These are phyloP conservation scores for Coptotermes formosanus DNA, from an alignment of 1,140 invertebrate species.

Conservation along the genomic window DNA sequence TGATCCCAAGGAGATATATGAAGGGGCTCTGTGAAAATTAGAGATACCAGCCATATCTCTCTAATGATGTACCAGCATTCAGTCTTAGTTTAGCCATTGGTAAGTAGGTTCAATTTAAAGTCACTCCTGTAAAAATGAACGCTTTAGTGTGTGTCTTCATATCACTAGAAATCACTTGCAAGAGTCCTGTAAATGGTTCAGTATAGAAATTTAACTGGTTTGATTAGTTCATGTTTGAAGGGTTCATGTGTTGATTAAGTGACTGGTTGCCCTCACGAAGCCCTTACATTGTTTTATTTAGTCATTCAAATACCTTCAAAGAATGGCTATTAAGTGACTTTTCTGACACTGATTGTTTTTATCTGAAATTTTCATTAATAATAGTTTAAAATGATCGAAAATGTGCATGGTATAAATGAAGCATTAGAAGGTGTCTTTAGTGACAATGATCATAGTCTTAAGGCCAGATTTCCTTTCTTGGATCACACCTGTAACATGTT, in stretches of 20 bases:
- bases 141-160: not conserved
- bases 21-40: not conserved
- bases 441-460: no score
- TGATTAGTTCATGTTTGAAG: not conserved
- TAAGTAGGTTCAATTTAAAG: conserved; percentile 1
- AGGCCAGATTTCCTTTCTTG: no score
- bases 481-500: no score
- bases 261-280: not conserved
- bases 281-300: not conserved
- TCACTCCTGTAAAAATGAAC: not conserved
- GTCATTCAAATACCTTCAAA: no score
- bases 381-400: no score
- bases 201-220: no score
- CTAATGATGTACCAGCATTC: not conserved
- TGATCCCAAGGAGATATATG: not conserved
- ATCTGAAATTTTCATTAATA: no score
- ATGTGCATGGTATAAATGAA: no score
- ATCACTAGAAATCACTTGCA: not conserved
- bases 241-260: not conserved
- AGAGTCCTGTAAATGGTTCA: not conserved
- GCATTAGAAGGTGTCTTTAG: no score
- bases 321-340: no score
- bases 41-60: not conserved
- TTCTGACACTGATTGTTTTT: no score
- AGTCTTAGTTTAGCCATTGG: conserved; percentile 3